Evolutionary conservation across 2,888 invertebrate genomes (phyloP), one percentile per base, ranked within the genome.

Genomic region (Liodrosophila aerea): DNA sequence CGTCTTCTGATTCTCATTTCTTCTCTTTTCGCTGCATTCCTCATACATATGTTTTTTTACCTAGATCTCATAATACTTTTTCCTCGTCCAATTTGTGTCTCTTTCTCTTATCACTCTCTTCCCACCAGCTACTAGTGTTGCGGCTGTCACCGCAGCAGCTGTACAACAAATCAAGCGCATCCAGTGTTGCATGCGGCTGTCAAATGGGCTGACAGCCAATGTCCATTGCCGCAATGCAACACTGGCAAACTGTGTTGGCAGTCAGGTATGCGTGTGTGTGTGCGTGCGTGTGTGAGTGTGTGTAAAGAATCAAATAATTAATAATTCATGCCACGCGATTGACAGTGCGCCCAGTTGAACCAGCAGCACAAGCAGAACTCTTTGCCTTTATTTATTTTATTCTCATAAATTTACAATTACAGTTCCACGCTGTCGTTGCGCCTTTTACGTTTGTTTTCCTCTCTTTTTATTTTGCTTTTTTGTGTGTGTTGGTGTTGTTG

Each of bases 241-340:
- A 85, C 83, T 72, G 73, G 37, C 40, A 50, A 37, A 37, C 9
- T 22, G 22, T 22, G 22, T 22, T 22, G 22, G 3, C 22, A 22
- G 22, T 22, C 22, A 22, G 22, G 3, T 4, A 5, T 22, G 22
- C 5, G 7, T 1, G 18, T 11, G 36, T 53, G 11, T 49, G 29
- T 30, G 18, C 7, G 36, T 53, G 11, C 46, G 29, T 30, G 7
- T 45, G 27, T 36, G 43, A 69, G 51, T 64, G 66, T 68, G 73
- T 76, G 69, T 51, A 64, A 69, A 67, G 76, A 78, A 71, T 66
- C 86, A 86, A 81, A 87, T 80, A 87, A 87, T 85, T 85, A 85
- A 87, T 85, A 85, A 85, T 85, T 87, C 73, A 87, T 85, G 76
- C 61, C 59, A 64, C 73, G 78, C 85, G 73, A 87, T 80, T 86